Conservation (phyloP, 2,113 vertebrate species). For the Eulemur macaco region DNA sequence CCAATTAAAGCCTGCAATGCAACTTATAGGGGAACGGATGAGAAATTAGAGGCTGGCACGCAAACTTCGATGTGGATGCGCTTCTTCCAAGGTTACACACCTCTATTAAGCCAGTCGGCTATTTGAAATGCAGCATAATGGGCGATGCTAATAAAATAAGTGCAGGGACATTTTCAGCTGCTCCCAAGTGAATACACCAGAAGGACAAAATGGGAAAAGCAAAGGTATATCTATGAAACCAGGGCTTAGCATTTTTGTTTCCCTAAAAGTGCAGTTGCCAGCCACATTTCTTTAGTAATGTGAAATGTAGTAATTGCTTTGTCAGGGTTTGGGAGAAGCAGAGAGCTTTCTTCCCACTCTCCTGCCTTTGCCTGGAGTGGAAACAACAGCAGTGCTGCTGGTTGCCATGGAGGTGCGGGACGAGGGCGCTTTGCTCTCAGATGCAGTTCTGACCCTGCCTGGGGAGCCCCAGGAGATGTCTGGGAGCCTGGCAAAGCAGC, state of each 20-base stretch:
- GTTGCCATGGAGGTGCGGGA: constrained; percentile 57
- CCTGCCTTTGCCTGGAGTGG: constrained; percentile 10
- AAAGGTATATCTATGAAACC: not conserved
- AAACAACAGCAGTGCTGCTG: not conserved
- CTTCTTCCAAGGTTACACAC: constrained; percentile 80
- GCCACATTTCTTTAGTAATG: constrained; percentile 41
- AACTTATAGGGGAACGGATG: constrained; percentile 75
- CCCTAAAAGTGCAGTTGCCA: constrained; percentile 40
- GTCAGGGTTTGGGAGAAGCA: constrained; percentile 46
- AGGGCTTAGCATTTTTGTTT: not conserved
- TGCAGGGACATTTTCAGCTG: constrained; percentile 50
- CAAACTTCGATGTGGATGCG: constrained; percentile 69
- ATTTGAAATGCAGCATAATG: constrained; percentile 60
- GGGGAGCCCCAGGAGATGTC: not conserved
- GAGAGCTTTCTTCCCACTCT: not conserved
- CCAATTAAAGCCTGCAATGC: constrained; percentile 82
- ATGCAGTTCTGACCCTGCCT: not conserved
- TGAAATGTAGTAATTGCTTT: constrained; percentile 71
- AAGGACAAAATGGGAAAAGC: constrained; percentile 51
- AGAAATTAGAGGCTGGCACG: constrained; percentile 78
- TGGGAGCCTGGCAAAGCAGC: not conserved
- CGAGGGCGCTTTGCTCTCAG: not conserved
- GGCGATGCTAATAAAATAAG: constrained; percentile 65
- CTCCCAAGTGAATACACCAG: constrained; percentile 31
- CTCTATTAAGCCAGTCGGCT: constrained; percentile 75